phyloP scores from a whole-genome alignment of 2,888 invertebrate species.

The Papilio protenor region DNA sequence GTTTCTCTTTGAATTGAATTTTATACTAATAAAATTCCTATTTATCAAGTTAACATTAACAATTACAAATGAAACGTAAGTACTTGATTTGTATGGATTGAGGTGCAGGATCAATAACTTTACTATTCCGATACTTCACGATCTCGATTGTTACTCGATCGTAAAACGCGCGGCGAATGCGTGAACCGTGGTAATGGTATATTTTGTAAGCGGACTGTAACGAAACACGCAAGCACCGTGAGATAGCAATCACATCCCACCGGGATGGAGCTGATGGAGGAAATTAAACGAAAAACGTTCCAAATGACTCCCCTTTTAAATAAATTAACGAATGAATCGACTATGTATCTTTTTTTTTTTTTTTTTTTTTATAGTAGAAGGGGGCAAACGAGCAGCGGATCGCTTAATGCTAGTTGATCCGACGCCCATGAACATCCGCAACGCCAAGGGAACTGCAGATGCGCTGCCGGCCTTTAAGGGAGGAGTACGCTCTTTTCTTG shows the following conservation, averaged over 20 bases:
- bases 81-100: constrained; percentile 7
- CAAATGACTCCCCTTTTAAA: constrained; percentile 30
- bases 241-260: constrained; percentile 64
- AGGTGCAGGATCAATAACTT: constrained; percentile 28
- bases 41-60: no score
- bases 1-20: no score
- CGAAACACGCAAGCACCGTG: constrained; percentile 68
- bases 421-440: no score
- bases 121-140: constrained; percentile 29
- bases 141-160: constrained; percentile 38
- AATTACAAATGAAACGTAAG: no score
- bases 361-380: no score
- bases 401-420: no score
- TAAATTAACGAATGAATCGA: constrained; percentile 16
- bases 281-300: constrained; percentile 40
- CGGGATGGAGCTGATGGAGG: constrained; percentile 55
- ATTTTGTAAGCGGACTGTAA: constrained; percentile 57
- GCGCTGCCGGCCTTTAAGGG: no score
- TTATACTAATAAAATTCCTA: no score
- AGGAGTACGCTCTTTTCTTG: no score
- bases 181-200: constrained; percentile 45
- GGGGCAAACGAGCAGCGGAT: no score
- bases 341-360: background rate
- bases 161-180: constrained; percentile 31
- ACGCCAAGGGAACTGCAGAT: no score